Evolutionary conservation across 1,140 invertebrate species (phyloP).

Genomic region (Ladona fulva): DNA sequence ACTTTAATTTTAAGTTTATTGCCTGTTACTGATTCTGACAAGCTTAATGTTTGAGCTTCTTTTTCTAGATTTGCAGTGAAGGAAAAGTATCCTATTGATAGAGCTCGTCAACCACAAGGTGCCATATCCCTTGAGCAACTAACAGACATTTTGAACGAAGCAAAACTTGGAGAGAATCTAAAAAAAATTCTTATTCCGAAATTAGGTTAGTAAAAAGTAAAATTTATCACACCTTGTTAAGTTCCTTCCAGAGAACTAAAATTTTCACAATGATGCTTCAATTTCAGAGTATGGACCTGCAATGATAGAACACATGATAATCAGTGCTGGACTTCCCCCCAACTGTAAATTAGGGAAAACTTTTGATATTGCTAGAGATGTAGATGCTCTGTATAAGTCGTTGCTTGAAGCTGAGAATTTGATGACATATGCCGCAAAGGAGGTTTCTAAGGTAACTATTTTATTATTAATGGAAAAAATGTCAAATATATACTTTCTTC

Average conservation of each 20-base stretch:
- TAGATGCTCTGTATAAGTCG: slow-evolving; percentile 55
- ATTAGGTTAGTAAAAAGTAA: slow-evolving; percentile 44
- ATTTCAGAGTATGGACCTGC: slow-evolving; percentile 73
- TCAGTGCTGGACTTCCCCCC: slow-evolving; percentile 55
- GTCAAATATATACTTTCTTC: neutral
- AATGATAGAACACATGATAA: slow-evolving; percentile 80
- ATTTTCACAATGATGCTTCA: neutral
- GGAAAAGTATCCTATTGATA: slow-evolving; percentile 79
- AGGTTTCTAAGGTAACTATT: slow-evolving; percentile 39
- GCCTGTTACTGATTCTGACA: slow-evolving; percentile 5
- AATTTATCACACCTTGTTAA: neutral
- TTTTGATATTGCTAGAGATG: slow-evolving; percentile 54
- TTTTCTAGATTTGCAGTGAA: slow-evolving; percentile 70
- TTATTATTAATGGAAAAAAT: neutral
- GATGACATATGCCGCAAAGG: slow-evolving; percentile 43
- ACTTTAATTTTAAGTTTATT: neutral
- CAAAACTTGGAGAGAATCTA: slow-evolving; percentile 66
- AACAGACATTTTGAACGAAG: slow-evolving; percentile 47
- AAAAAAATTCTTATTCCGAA: slow-evolving; percentile 80
- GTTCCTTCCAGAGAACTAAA: neutral
- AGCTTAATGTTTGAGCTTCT: slow-evolving; percentile 12
- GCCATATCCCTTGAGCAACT: slow-evolving; percentile 40
- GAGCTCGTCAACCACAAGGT: slow-evolving; percentile 52
- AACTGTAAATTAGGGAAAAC: slow-evolving; percentile 50
- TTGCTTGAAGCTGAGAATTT: slow-evolving; percentile 60